Conservation (phyloP, 2,888 invertebrate species). For the Rhagonycha lutea region DNA sequence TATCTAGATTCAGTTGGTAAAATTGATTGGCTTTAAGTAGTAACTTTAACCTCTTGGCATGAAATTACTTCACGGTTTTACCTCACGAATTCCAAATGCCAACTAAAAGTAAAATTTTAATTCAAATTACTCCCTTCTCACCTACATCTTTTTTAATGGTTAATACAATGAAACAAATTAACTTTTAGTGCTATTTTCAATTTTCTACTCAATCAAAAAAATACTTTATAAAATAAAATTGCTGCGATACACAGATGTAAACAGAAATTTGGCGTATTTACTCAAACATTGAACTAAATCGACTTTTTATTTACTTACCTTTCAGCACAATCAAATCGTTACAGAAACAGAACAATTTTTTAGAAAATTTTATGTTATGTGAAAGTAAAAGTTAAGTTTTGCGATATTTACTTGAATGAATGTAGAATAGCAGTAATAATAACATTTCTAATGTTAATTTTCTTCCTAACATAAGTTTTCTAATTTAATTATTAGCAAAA, state of each 20-base stretch:
- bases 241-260: not conserved
- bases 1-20: conserved; percentile 21
- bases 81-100: conserved; percentile 12
- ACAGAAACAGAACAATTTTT: not conserved
- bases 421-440: too few relatives aligned
- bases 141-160: not conserved
- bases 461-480: too few relatives aligned
- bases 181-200: not conserved
- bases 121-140: not conserved
- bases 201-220: not conserved
- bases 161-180: not conserved
- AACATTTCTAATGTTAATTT: too few relatives aligned
- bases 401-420: too few relatives aligned
- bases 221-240: not conserved
- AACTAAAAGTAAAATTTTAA: conserved; percentile 1
- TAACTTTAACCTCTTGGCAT: conserved; percentile 22
- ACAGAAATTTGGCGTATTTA: not conserved
- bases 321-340: not conserved
- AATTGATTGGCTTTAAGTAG: conserved; percentile 27
- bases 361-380: not conserved
- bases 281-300: not conserved
- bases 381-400: not conserved
- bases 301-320: not conserved
- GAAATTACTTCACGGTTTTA: conserved; percentile 23
- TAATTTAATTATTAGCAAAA: too few relatives aligned